Base-by-base conservation (phyloP, 2,888 invertebrate species). In the Quadriops clusia region DNA sequence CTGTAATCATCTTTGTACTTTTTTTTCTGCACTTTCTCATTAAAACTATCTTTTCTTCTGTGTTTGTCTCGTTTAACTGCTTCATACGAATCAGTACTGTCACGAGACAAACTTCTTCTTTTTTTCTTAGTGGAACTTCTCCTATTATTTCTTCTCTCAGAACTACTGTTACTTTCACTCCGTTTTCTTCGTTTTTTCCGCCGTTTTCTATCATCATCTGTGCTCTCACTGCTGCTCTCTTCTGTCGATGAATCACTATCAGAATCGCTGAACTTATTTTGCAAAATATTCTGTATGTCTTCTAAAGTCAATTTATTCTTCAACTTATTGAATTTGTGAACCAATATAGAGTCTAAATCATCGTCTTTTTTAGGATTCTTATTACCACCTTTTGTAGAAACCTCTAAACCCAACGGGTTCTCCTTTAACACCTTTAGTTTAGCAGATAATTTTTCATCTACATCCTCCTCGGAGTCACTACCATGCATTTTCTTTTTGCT, bases 291-390 rank as follows among this genome's bases (percentile, higher is more conserved):
- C 29, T 53, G 42, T 32, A 60, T 40, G 40, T 60, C 60, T 24
- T 51, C 40, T 40, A 58, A 54, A 2, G 54, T 68, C 10, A 69
- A 49, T 51, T 65, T 59, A 38, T 67, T 67, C 51, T 73, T 71
- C 0, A 83, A 58, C 38, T 77, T 72, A 51, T 71, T 77, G 36
- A 77, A 72, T 51, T 79, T 82, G 39, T 72, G 72, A 42, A 78
- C 74, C 30, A 86, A 61, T 44, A 78, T 66, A 38, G 70, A 67
- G 54, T 83, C 81, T 10, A 85, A 60, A 46, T 73, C 68, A 33
- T 55, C 54, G 28, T 62, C 63, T 14, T 62, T 62, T 32, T 59
- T 60, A 40, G 41, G 40, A 14, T 63, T 65, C 37, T 46, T 41
- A 16, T 20, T 14, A 18, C 7, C n/a, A 37, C 49, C 51, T 13